Evolutionary conservation across 2,797 vertebrate species (phyloP).

Genomic region (Hippoglossus hippoglossus): DNA sequence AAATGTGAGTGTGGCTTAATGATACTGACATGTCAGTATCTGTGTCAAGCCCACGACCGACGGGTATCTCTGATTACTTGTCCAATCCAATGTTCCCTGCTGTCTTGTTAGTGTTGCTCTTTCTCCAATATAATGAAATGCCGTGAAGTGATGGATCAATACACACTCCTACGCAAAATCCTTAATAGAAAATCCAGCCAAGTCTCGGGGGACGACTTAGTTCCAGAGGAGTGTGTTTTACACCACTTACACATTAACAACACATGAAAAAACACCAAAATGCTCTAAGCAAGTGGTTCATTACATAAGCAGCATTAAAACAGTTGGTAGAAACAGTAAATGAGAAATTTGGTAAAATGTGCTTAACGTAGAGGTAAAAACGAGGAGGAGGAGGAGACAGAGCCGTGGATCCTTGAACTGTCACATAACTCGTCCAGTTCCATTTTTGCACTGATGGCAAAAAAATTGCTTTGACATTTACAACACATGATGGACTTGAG

Average conservation of each 20-base stretch:
- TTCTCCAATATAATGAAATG: conserved; percentile 42
- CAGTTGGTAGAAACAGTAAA: not conserved
- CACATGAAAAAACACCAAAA: conserved; percentile 17
- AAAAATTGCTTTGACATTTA: conserved; percentile 46
- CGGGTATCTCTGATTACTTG: conserved; percentile 15
- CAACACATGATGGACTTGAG: conserved; percentile 11
- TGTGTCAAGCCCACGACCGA: conserved; percentile 7
- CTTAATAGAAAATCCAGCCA: conserved; percentile 24
- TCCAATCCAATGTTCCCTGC: conserved; percentile 19
- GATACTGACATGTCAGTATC: conserved; percentile 6
- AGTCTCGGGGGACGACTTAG: not conserved
- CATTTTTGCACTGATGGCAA: conserved; percentile 29
- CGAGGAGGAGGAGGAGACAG: not conserved
- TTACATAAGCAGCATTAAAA: conserved; percentile 27
- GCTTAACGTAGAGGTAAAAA: conserved; percentile 7
- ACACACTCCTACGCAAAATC: conserved; percentile 26
- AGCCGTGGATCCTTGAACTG: conserved; percentile 11
- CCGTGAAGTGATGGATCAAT: conserved; percentile 41
- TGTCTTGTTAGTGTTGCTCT: conserved; percentile 46
- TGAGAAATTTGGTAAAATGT: not conserved
- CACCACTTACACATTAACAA: conserved; percentile 13
- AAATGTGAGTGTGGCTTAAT: conserved; percentile 6
- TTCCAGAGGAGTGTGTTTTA: conserved; percentile 13
- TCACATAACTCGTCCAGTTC: conserved; percentile 3
- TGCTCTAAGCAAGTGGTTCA: conserved; percentile 1